Evolutionary conservation across 2,797 vertebrate genomes (phyloP).

Genomic region (Hafferia zeledoni): DNA sequence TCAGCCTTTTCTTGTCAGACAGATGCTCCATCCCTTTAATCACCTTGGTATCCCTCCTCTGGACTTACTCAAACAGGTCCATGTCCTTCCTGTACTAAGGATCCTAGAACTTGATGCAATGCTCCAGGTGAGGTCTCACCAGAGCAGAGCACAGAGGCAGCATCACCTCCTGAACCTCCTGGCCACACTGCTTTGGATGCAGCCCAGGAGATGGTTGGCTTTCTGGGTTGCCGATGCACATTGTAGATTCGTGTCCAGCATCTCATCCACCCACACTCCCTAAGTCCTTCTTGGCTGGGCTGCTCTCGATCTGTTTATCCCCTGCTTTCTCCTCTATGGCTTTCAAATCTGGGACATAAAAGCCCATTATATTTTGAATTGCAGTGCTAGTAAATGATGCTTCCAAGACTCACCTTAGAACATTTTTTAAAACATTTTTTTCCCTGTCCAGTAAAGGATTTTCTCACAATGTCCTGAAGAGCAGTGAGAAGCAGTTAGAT

Average conservation of each 20-base stretch:
- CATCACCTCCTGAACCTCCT: not conserved
- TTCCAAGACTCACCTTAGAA: not conserved
- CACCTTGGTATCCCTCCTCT: not conserved
- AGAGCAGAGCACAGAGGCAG: not conserved
- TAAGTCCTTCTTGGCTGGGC: not conserved
- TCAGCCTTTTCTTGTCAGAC: not conserved
- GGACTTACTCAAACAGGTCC: not conserved
- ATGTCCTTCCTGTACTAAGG: not conserved
- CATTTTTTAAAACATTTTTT: not conserved
- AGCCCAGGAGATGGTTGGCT: not conserved
- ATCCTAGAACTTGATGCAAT: no score
- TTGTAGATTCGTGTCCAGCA: not conserved
- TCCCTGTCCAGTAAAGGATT: not conserved
- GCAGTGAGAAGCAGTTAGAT: not conserved
- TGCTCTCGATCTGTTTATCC: not conserved
- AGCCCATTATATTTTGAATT: not conserved
- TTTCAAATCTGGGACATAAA: not conserved
- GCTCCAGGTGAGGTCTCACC: not conserved
- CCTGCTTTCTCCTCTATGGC: not conserved
- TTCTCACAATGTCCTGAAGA: not conserved
- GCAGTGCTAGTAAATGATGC: not conserved
- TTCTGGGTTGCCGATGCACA: not conserved
- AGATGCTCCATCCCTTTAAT: not conserved
- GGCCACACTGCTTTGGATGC: not conserved
- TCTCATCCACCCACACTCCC: not conserved